Base-by-base conservation (phyloP, 2,797 vertebrate species). In the Mus caroli region DNA sequence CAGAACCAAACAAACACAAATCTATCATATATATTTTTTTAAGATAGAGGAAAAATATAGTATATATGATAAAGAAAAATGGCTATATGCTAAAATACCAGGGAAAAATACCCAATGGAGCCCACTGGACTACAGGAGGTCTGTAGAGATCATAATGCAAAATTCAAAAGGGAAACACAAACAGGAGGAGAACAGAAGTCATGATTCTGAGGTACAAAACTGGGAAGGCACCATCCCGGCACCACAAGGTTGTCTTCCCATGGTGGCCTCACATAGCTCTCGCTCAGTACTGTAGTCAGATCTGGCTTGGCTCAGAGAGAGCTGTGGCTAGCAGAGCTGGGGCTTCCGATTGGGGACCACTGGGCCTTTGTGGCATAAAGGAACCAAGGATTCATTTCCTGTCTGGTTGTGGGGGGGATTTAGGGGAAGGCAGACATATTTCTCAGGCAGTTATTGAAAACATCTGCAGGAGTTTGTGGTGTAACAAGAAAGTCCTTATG, bases 381-480 rank as follows among this genome's bases (percentile, higher is more conserved):
- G 77, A 78, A 82, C n/a, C 26, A 17, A 85, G 62, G 86, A 46
- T 88, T 79, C 14, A 22, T 28, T 64, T 67, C 60, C 84, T n/a
- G 12, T n/a, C 43, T 50, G 34, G 28, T 46, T 50, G 43, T 2
- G 4, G 78, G 76, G 43, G 43, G 43, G 43, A 3, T 34, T 37
- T 71, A 15, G 10, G n/a, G 34, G 78, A 79, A 64, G 78, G 77
- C 2, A 58, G 73, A 91, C 69, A 50, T 56, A 75, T 62, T 89
- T 84, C 82, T 88, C 43, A 90, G 93, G 90, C 67, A 79, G 85
- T 75, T 90, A 78, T 5, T 20, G 40, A 92, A 89, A 62, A 88
- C 54, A 8, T 90, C n/a, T 40, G 69, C 37, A 85, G 88, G 34
- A 76, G n/a, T 71, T 37, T 37, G 46, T 24, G 54, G 43, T 75